These are phyloP conservation scores for Python bivittatus DNA, from an alignment of 2,113 vertebrate genomes.

Conservation along the genomic window DNA sequence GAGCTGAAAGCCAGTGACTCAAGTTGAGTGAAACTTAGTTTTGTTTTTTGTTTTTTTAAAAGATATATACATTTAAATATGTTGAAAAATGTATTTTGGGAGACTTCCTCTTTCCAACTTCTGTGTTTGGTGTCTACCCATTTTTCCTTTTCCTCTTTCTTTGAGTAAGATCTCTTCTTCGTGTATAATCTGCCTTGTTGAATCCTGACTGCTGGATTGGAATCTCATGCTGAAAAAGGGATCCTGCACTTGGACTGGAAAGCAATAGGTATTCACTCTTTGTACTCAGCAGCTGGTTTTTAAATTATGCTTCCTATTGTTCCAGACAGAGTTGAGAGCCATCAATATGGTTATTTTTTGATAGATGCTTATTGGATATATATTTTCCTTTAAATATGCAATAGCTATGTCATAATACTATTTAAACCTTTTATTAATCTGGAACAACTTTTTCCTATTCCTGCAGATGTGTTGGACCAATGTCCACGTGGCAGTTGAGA, in stretches of 20 bases:
- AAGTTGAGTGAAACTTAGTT: background rate
- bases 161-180: background rate
- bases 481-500: background rate
- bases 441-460: background rate
- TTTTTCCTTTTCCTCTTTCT: background rate
- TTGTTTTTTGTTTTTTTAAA: background rate
- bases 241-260: background rate
- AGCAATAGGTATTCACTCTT: background rate
- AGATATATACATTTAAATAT: background rate
- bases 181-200: background rate
- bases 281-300: background rate
- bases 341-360: background rate
- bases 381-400: background rate
- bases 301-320: background rate
- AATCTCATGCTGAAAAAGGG: background rate
- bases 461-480: background rate
- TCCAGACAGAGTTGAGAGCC: background rate
- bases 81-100: background rate
- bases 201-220: background rate
- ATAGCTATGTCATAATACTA: background rate
- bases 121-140: background rate
- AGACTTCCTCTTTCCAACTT: background rate
- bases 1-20: background rate
- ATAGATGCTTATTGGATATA: background rate
- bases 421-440: background rate